A percentile compares a stretch with the other conserved stretches of the same genome.
Evolutionary conservation across 2,888 invertebrate species (phyloP).

Genomic region (Lasioglossum vierecki): DNA sequence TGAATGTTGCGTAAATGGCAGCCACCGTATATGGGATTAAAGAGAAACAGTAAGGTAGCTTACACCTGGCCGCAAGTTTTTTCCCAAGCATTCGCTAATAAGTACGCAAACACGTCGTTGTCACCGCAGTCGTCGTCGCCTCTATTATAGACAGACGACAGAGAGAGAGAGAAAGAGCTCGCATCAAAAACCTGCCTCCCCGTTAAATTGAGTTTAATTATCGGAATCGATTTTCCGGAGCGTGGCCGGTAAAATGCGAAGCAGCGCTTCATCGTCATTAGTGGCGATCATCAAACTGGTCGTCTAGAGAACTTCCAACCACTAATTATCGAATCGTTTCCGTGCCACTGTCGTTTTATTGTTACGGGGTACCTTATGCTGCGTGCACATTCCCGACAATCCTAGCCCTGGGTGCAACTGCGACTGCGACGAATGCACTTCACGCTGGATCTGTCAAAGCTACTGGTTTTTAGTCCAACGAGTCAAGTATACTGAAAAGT

Average conservation of each 20-base stretch:
- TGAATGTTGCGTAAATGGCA: not conserved
- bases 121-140: slow-evolving; percentile 7
- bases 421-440: not conserved
- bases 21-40: not conserved
- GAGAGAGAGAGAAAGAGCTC: not conserved
- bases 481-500: not conserved
- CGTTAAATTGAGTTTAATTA: slow-evolving; percentile 51
- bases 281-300: slow-evolving; percentile 30
- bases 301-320: slow-evolving; percentile 32
- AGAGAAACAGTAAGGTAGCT: not conserved
- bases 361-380: not conserved
- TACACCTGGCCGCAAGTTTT: not conserved
- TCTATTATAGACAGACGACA: not conserved
- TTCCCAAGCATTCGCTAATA: not conserved
- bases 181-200: slow-evolving; percentile 39
- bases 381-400: not conserved
- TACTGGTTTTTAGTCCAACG: not conserved
- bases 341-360: slow-evolving; percentile 18
- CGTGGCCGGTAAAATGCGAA: slow-evolving; percentile 5
- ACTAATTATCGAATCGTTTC: slow-evolving; percentile 52
- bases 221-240: slow-evolving; percentile 37
- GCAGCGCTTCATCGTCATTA: slow-evolving; percentile 44
- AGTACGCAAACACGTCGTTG: not conserved
- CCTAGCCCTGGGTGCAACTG: not conserved
- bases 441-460: not conserved